Evolutionary conservation across 2,113 vertebrate genomes (phyloP).

Genomic region (Ochotona princeps): DNA sequence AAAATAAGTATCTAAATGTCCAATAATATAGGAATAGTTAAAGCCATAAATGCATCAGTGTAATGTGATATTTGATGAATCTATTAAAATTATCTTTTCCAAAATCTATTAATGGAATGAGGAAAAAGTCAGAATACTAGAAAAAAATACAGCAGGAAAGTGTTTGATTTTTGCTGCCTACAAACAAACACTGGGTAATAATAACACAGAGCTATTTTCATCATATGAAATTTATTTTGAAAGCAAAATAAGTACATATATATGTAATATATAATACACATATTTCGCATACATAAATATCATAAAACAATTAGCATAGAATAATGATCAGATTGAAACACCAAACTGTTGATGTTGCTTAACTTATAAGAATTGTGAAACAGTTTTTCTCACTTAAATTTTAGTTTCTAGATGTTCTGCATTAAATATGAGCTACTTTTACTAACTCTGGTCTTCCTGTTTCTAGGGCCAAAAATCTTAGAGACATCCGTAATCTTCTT

Average conservation of each 20-base stretch:
- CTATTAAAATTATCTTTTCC: not conserved
- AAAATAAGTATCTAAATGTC: not conserved
- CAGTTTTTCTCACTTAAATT: not conserved
- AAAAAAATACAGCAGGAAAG: constrained; percentile 16
- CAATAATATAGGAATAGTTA: not conserved
- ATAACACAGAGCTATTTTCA: not conserved
- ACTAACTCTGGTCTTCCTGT: constrained; percentile 5
- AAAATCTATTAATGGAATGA: not conserved
- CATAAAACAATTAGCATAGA: constrained; percentile 24
- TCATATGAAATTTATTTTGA: not conserved
- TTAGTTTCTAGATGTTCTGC: constrained; percentile 6
- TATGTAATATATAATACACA: not conserved
- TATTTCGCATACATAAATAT: not conserved
- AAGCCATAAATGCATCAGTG: not conserved
- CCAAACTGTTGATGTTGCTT: not conserved
- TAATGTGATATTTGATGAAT: not conserved
- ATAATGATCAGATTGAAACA: not conserved
- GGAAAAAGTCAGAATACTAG: constrained; percentile 19
- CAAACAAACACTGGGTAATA: not conserved
- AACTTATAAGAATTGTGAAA: not conserved
- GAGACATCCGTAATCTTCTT: not conserved
- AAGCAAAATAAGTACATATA: not conserved
- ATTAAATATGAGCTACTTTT: not conserved
- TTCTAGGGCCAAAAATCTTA: constrained; percentile 9
- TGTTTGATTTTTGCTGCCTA: not conserved